Conservation (phyloP, 2,888 invertebrate species). For the Phymatocera aterrima region DNA sequence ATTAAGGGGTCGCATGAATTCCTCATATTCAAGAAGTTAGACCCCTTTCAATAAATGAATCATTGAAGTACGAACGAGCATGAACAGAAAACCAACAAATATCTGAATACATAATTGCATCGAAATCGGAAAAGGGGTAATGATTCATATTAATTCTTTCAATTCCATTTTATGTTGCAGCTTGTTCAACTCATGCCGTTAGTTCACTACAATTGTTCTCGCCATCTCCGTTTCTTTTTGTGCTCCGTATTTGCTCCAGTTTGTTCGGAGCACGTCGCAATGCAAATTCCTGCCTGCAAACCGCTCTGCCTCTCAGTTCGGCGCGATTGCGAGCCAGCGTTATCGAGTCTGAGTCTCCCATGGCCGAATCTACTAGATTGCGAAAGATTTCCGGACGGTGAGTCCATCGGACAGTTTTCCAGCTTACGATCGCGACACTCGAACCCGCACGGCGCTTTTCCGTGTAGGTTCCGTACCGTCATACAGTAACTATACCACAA, state of each 20-base stretch:
- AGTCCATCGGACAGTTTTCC: neutral
- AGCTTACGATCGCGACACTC: too few species aligned
- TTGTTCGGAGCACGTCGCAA: constrained; percentile 91
- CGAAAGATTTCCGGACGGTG: constrained; percentile 83
- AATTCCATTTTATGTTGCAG: constrained; percentile 77
- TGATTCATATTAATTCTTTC: constrained; percentile 9
- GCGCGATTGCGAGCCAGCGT: constrained; percentile 83
- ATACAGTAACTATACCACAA: neutral
- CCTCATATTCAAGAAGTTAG: too few species aligned
- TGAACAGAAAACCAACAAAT: neutral
- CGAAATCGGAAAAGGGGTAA: neutral
- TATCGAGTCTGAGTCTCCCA: constrained; percentile 79
- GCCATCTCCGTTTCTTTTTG: constrained; percentile 89
- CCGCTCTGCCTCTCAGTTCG: constrained; percentile 89
- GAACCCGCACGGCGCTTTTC: too few species aligned
- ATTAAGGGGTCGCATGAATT: too few species aligned
- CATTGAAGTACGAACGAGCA: neutral
- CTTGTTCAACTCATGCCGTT: constrained; percentile 83
- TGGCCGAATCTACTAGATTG: constrained; percentile 89
- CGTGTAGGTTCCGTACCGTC: too few species aligned
- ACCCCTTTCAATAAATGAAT: too few species aligned
- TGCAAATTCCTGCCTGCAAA: constrained; percentile 90
- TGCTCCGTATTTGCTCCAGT: constrained; percentile 95
- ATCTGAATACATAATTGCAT: neutral
- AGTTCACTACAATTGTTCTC: constrained; percentile 87